These are phyloP conservation scores for Rhizoglyphus robini DNA, from an alignment of 1,140 invertebrate genomes.

Conservation along the genomic window DNA sequence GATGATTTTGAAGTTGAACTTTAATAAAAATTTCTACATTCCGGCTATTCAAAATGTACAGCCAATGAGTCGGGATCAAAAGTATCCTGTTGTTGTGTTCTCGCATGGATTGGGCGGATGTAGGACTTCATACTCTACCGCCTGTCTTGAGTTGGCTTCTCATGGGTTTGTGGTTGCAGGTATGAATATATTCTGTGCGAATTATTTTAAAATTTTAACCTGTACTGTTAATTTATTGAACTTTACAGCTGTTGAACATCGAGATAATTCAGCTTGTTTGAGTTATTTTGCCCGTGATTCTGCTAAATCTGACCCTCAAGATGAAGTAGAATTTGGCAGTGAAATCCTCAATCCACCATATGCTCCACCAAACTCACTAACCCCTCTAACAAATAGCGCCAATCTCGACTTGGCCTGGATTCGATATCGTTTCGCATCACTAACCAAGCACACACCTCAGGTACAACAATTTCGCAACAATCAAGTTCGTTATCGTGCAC, in stretches of 20 bases:
- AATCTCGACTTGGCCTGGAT: not conserved
- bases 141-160: slow-evolving; percentile 47
- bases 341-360: too few species aligned
- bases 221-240: slow-evolving; percentile 1
- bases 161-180: slow-evolving; percentile 50
- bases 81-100: not conserved
- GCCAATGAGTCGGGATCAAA: not conserved
- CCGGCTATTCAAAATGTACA: not conserved
- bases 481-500: not conserved
- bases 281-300: slow-evolving; percentile 37
- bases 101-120: not conserved
- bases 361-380: not conserved
- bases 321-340: not conserved
- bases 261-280: slow-evolving; percentile 22
- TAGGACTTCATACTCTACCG: not conserved
- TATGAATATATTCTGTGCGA: too few species aligned
- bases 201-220: slow-evolving; percentile 4
- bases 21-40: not conserved
- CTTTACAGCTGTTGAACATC: not conserved
- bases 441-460: not conserved
- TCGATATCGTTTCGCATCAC: not conserved
- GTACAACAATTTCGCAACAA: not conserved
- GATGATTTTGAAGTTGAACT: not conserved
- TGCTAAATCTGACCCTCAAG: not conserved
- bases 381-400: not conserved